Evolutionary conservation across 2,113 vertebrate species (phyloP).

Genomic region (Pelodiscus sinensis): DNA sequence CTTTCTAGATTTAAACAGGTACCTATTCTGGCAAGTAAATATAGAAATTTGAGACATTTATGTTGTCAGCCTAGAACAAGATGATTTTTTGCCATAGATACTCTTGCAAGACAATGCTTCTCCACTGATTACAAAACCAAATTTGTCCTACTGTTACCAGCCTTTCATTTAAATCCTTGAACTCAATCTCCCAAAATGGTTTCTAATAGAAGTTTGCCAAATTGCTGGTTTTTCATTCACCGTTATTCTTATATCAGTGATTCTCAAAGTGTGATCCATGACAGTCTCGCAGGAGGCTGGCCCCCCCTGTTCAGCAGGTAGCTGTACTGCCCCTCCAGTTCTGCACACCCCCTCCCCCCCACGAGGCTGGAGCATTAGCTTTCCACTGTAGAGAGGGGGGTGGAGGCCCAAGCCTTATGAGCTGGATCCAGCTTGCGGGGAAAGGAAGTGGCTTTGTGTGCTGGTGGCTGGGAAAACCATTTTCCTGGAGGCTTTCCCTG

Average conservation of each 20-base stretch:
- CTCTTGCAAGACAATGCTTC: conserved; percentile 31
- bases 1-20: conserved; percentile 59
- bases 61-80: conserved; percentile 64
- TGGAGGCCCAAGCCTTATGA: too few species aligned
- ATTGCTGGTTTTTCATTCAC: not conserved
- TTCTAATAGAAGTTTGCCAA: fast-evolving
- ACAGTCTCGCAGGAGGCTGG: too few species aligned
- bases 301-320: too few species aligned
- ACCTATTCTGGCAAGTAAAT: conserved; percentile 68
- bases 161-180: conserved; percentile 11
- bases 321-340: too few species aligned
- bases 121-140: conserved; percentile 23
- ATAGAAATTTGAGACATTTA: conserved; percentile 47
- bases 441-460: too few species aligned
- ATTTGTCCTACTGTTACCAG: conserved; percentile 48
- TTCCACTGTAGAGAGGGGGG: too few species aligned
- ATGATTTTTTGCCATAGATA: conserved; percentile 33
- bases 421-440: too few species aligned
- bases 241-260: not conserved
- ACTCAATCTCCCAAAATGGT: conserved; percentile 19
- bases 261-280: too few species aligned
- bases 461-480: too few species aligned
- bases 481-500: too few species aligned
- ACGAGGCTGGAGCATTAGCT: too few species aligned
- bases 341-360: too few species aligned